A percentile compares a stretch with the other conserved stretches of the same genome.
Evolutionary conservation across 30 jellyfish, hydroid and myxozoan species (phyloP).

Genomic region (Rhopilema esculentum): DNA sequence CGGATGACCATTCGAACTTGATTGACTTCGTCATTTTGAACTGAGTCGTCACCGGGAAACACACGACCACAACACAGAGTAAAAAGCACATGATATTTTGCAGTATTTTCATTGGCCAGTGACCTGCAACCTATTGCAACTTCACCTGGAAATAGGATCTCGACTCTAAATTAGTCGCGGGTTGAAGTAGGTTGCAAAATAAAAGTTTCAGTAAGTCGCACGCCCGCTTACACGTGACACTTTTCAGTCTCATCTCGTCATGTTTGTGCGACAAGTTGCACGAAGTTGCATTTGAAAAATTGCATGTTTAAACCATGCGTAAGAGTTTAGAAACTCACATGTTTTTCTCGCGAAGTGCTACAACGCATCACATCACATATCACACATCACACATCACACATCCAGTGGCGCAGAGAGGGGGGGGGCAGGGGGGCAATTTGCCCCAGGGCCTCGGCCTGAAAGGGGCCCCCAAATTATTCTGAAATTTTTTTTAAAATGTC

Average conservation of each 20-base stretch:
- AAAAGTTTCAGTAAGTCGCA: constrained; percentile 29
- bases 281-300: constrained; percentile 4
- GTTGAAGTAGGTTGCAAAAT: constrained; percentile 20
- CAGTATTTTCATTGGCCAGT: constrained; percentile 9
- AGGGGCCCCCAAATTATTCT: too few species aligned
- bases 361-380: too few species aligned
- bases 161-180: constrained; percentile 20
- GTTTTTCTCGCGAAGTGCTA: too few species aligned
- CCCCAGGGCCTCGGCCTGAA: too few species aligned
- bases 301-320: constrained; percentile 28
- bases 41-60: neutral
- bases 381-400: too few species aligned
- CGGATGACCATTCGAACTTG: constrained; percentile 12
- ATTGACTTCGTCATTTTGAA: neutral
- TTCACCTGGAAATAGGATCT: too few species aligned
- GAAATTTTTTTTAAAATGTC: too few species aligned
- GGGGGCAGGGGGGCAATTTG: too few species aligned
- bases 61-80: constrained; percentile 2
- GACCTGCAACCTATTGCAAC: constrained; percentile 6
- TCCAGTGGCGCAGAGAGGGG: too few species aligned
- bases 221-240: constrained; percentile 11
- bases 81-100: constrained; percentile 23
- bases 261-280: constrained; percentile 14
- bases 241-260: neutral
- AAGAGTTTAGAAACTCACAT: too few species aligned